These are phyloP conservation scores for Anaspis maculata DNA, from an alignment of 2,888 invertebrate species.

Conservation along the genomic window DNA sequence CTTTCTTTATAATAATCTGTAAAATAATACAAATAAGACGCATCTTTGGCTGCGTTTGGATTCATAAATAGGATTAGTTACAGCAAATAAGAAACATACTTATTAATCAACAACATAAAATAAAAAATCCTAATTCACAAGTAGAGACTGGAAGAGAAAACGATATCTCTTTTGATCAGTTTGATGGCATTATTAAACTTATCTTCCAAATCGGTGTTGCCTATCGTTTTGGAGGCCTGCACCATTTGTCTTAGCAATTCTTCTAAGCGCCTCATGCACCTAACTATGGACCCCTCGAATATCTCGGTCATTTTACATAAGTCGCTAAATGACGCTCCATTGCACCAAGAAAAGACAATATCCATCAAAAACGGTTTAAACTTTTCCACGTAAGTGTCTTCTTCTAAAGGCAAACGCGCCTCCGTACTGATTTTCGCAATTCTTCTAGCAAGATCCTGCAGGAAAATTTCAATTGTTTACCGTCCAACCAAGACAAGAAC, in stretches of 20 bases:
- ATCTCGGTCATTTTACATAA: conserved; percentile 95
- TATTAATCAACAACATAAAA: no score
- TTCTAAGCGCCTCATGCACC: conserved; percentile 93
- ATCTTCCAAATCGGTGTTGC: conserved; percentile 89
- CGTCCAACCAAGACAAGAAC: background rate
- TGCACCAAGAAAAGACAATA: conserved; percentile 92
- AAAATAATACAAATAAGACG: no score
- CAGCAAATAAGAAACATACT: no score
- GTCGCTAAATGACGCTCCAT: conserved; percentile 83
- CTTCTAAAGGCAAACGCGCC: conserved; percentile 79
- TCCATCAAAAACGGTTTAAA: conserved; percentile 97
- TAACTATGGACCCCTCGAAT: conserved; percentile 85
- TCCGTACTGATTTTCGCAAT: conserved; percentile 85
- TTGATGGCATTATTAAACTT: conserved; percentile 92
- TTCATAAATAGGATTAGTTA: no score
- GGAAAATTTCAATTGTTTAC: conserved; percentile 1
- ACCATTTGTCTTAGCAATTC: conserved; percentile 92
- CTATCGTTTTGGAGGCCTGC: conserved; percentile 94
- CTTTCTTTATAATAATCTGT: no score
- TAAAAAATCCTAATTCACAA: no score
- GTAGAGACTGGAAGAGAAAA: conserved; percentile 98
- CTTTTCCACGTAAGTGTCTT: conserved; percentile 81
- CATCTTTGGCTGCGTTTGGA: no score
- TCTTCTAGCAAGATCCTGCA: conserved; percentile 78
- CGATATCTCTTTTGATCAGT: conserved; percentile 92